Conservation (phyloP, 1,140 invertebrate genomes). For the Drosophila carrolli region DNA sequence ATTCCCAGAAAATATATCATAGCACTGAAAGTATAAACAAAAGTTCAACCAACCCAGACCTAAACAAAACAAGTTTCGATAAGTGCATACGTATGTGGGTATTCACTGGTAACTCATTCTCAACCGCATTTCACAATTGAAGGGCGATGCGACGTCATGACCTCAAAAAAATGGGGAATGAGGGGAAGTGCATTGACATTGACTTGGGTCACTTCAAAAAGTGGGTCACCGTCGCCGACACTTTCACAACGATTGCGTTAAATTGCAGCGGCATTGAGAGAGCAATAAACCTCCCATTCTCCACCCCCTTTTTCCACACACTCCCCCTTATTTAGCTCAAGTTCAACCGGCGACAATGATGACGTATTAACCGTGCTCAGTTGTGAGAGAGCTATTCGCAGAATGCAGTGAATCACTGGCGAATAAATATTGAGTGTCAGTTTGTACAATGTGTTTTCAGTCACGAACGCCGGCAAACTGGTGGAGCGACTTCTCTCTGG, state of each 20-base stretch:
- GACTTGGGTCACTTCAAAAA: slow-evolving; percentile 28
- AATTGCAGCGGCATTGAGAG: slow-evolving; percentile 51
- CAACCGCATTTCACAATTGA: slow-evolving; percentile 44
- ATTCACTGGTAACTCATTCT: slow-evolving; percentile 11
- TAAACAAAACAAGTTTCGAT: slow-evolving; percentile 55
- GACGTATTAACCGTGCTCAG: slow-evolving; percentile 20
- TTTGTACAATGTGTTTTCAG: slow-evolving; percentile 43
- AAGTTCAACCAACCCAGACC: slow-evolving; percentile 57
- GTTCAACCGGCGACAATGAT: slow-evolving; percentile 27
- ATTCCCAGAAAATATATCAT: slow-evolving; percentile 27
- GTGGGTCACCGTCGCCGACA: slow-evolving; percentile 39
- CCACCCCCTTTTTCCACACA: neutral
- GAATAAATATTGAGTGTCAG: slow-evolving; percentile 6
- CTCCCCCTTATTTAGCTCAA: slow-evolving; percentile 7
- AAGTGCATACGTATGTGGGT: slow-evolving; percentile 40
- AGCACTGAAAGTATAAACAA: slow-evolving; percentile 2
- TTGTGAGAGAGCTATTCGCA: slow-evolving; percentile 35
- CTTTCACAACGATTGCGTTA: slow-evolving; percentile 48
- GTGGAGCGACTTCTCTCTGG: slow-evolving; percentile 22
- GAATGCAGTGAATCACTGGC: slow-evolving; percentile 56
- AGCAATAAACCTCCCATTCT: neutral
- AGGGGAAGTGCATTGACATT: slow-evolving; percentile 47
- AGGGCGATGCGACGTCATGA: slow-evolving; percentile 16
- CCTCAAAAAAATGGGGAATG: neutral
- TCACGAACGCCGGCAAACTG: slow-evolving; percentile 60